These are phyloP conservation scores for Hydrochoerus hydrochaeris DNA, from an alignment of 2,113 vertebrate species.

Conservation along the genomic window DNA sequence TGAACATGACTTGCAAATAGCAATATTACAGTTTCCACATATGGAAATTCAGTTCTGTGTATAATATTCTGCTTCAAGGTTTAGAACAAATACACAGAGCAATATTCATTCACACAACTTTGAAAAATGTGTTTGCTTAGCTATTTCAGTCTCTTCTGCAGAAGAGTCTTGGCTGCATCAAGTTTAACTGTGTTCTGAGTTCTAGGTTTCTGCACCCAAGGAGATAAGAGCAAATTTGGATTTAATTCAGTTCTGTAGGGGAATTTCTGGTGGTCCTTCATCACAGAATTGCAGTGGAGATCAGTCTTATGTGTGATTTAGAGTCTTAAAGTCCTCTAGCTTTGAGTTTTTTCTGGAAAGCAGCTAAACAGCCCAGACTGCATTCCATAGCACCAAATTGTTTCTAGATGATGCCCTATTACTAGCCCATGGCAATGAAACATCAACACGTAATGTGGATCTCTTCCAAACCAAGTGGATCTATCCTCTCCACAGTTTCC, in stretches of 20 bases:
- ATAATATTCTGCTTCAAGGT: conserved; percentile 86
- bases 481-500: neutral
- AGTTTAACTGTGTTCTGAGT: conserved; percentile 78
- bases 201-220: conserved; percentile 61
- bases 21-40: conserved; percentile 87
- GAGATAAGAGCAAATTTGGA: neutral
- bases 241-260: neutral
- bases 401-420: neutral
- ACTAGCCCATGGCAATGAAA: neutral
- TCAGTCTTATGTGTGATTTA: neutral
- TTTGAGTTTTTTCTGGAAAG: neutral
- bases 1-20: conserved; percentile 89
- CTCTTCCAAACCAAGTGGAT: neutral
- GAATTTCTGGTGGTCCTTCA: neutral
- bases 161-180: conserved; percentile 76
- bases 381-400: neutral
- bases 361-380: neutral
- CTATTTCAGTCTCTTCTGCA: conserved; percentile 81
- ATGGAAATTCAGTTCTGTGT: conserved; percentile 86
- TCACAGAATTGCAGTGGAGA: neutral
- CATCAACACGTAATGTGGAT: neutral
- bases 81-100: conserved; percentile 84
- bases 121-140: conserved; percentile 85
- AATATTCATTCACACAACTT: conserved; percentile 86
- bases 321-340: neutral